phyloP scores from a whole-genome alignment of 2,797 vertebrate species.

The Pseudomugil tenellus region DNA sequence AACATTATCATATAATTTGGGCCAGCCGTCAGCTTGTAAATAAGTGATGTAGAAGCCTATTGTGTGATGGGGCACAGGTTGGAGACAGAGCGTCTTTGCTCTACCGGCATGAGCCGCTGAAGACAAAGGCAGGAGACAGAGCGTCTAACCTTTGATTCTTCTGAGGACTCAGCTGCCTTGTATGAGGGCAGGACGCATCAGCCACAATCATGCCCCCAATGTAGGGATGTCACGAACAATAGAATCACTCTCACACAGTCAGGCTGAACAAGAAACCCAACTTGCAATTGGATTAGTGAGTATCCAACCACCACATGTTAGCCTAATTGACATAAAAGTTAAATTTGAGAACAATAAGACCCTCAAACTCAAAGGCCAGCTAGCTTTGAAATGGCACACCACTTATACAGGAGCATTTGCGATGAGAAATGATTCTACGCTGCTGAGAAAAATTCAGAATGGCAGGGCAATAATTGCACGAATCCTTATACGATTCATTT shows the following conservation, averaged over 20 bases:
- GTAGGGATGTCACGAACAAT: conserved; percentile 76
- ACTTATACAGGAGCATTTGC: conserved; percentile 41
- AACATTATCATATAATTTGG: conserved; percentile 82
- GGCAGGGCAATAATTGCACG: not conserved
- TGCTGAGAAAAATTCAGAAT: conserved; percentile 10
- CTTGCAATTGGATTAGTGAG: conserved; percentile 78
- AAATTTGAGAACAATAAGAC: conserved; percentile 73
- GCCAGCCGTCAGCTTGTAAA: conserved; percentile 83
- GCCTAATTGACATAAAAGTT: conserved; percentile 80
- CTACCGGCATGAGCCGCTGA: conserved; percentile 74
- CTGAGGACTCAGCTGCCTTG: conserved; percentile 76
- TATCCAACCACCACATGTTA: conserved; percentile 75
- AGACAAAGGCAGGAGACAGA: conserved; percentile 85
- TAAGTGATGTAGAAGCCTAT: conserved; percentile 83
- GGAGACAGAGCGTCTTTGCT: conserved; percentile 84
- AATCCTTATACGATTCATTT: conserved; percentile 33
- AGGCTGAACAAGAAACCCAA: conserved; percentile 56
- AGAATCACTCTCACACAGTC: conserved; percentile 72
- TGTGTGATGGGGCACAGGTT: conserved; percentile 82
- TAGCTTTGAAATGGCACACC: conserved; percentile 58
- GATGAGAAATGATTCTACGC: not conserved
- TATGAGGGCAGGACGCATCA: conserved; percentile 74
- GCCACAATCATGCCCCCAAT: conserved; percentile 76
- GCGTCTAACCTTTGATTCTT: conserved; percentile 87
- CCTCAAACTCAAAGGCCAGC: conserved; percentile 35